Evolutionary conservation across 2,113 vertebrate genomes (phyloP).

Genomic region (Donacobius atricapilla): DNA sequence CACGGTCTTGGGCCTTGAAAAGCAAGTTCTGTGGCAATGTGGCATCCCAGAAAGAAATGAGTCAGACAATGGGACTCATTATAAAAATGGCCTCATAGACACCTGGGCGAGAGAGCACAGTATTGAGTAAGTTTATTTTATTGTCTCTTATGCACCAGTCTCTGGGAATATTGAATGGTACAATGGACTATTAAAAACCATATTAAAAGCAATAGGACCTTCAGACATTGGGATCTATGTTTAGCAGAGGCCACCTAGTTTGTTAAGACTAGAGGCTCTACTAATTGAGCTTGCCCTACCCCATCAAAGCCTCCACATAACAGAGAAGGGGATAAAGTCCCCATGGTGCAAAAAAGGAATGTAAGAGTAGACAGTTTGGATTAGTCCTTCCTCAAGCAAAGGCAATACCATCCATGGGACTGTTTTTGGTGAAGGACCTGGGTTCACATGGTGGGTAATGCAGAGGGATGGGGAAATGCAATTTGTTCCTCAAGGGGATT

Average conservation of each 20-base stretch:
- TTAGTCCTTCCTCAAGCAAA: not conserved
- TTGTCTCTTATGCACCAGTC: not conserved
- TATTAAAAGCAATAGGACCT: not conserved
- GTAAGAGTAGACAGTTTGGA: not conserved
- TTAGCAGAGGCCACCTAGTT: not conserved
- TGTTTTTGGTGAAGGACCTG: not conserved
- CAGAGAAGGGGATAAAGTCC: not conserved
- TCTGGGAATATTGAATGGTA: not conserved
- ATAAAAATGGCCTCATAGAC: not conserved
- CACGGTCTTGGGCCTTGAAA: not conserved
- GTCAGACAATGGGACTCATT: not conserved
- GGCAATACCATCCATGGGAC: not conserved
- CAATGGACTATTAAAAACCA: not conserved
- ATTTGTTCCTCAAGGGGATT: not conserved
- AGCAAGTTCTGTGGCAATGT: fast-evolving
- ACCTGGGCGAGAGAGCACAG: not conserved
- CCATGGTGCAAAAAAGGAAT: not conserved
- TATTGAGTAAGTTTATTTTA: not conserved
- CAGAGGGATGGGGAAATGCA: not conserved
- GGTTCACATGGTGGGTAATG: fast-evolving
- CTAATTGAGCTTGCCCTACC: not conserved
- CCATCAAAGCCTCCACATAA: not conserved
- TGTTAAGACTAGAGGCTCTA: not conserved
- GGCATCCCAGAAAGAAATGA: not conserved
- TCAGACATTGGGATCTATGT: not conserved